Conservation (phyloP, 2,888 invertebrate genomes). For the Meiosimyza decipiens region DNA sequence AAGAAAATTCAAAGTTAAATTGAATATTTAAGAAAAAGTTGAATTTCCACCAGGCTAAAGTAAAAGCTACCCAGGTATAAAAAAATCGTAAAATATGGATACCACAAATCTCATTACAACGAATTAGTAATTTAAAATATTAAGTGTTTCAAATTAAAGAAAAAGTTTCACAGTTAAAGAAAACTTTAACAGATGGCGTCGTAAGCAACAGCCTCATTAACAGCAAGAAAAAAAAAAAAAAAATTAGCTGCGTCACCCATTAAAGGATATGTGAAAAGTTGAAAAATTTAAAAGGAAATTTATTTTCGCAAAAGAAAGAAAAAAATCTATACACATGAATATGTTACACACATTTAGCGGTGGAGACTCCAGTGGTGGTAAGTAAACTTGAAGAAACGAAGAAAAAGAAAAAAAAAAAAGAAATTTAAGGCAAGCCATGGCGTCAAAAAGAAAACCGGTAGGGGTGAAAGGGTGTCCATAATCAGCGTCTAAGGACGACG, state of each 20-base stretch:
- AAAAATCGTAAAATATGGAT: not conserved
- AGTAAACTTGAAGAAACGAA: conserved; percentile 43
- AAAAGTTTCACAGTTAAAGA: not conserved
- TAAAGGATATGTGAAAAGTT: not conserved
- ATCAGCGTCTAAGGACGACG: too few species aligned
- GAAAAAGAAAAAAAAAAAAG: too few species aligned
- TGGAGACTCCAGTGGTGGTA: conserved; percentile 51
- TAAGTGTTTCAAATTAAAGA: conserved; percentile 12
- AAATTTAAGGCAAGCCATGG: too few species aligned
- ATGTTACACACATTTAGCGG: conserved; percentile 62
- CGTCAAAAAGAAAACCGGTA: too few species aligned
- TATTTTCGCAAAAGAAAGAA: not conserved
- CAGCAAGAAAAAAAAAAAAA: not conserved
- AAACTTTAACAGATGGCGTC: conserved; percentile 12
- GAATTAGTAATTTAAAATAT: conserved; percentile 22
- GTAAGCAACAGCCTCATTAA: not conserved
- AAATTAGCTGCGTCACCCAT: not conserved
- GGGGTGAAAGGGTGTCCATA: too few species aligned
- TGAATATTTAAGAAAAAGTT: conserved; percentile 1
- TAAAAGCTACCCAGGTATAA: conserved; percentile 28
- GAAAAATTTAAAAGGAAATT: conserved; percentile 17
- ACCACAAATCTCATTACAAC: conserved; percentile 27
- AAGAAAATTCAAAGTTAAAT: not conserved
- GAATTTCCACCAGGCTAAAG: not conserved
- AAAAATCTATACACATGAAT: conserved; percentile 51